phyloP scores from a whole-genome alignment of 2,888 invertebrate species.

The Ypsolopha scabrella region DNA sequence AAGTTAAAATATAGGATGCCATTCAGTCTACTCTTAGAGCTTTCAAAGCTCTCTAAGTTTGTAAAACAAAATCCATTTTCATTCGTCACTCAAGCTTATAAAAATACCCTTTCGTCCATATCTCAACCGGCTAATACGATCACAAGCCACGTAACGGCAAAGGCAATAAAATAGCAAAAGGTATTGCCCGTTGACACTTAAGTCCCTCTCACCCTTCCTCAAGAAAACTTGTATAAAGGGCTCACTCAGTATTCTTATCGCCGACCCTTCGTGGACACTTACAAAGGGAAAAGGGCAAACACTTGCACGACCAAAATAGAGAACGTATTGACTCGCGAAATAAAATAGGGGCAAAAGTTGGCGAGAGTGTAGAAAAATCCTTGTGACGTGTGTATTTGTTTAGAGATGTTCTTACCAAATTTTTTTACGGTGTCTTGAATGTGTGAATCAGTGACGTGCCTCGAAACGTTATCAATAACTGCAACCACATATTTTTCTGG shows the following conservation, averaged over 20 bases:
- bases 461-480: too few relatives aligned
- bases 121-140: slow-evolving; percentile 39
- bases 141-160: slow-evolving; percentile 45
- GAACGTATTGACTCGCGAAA: slow-evolving; percentile 67
- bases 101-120: slow-evolving; percentile 2
- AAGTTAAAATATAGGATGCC: too few relatives aligned
- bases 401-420: slow-evolving; percentile 30
- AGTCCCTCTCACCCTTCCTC: slow-evolving; percentile 10
- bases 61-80: too few relatives aligned
- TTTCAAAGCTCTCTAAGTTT: too few relatives aligned
- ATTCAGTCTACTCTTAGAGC: too few relatives aligned
- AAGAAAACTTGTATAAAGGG: slow-evolving; percentile 24
- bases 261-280: slow-evolving; percentile 39
- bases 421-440: too few relatives aligned
- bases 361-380: slow-evolving; percentile 30
- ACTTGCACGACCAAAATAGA: slow-evolving; percentile 57
- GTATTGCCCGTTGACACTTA: slow-evolving; percentile 54
- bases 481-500: too few relatives aligned
- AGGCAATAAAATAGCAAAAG: slow-evolving; percentile 63
- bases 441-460: too few relatives aligned
- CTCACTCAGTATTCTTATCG: slow-evolving; percentile 58
- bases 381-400: slow-evolving; percentile 18
- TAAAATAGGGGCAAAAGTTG: slow-evolving; percentile 55
- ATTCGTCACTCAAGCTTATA: too few relatives aligned
- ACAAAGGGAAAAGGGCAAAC: slow-evolving; percentile 58